These are phyloP conservation scores for Himantopus leucocephalus DNA, from an alignment of 2,113 vertebrate species.

Conservation along the genomic window DNA sequence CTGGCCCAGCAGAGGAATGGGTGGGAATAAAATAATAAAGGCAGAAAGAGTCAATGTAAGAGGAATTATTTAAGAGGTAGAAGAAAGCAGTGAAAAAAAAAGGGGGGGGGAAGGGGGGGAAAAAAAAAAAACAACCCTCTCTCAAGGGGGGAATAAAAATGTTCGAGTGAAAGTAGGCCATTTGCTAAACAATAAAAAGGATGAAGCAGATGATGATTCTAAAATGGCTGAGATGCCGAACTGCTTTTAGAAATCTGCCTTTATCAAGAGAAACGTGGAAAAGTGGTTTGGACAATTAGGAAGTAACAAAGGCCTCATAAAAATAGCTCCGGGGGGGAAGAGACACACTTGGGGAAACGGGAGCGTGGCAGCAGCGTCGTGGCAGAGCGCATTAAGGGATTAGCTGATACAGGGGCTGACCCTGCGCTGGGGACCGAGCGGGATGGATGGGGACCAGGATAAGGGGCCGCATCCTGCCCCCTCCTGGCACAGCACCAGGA, in stretches of 20 bases:
- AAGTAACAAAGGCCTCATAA: slow-evolving; percentile 30
- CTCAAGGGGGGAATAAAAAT: neutral
- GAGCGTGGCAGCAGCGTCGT: neutral
- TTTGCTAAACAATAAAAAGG: slow-evolving; percentile 46
- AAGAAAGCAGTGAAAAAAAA: neutral
- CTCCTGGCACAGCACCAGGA: neutral
- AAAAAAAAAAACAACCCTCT: neutral
- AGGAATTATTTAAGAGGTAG: slow-evolving; percentile 27
- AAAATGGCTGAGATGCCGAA: slow-evolving; percentile 33
- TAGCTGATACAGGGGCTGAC: neutral
- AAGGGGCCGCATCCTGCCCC: accelerated
- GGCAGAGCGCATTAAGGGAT: neutral
- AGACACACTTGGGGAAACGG: neutral
- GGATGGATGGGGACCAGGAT: neutral
- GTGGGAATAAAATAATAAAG: neutral
- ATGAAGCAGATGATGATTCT: slow-evolving; percentile 38
- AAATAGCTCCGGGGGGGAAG: neutral
- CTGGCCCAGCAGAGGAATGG: neutral
- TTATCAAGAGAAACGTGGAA: slow-evolving; percentile 25
- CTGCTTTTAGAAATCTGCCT: slow-evolving; percentile 25
- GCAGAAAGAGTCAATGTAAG: neutral
- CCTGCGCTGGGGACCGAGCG: accelerated
- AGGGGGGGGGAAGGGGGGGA: accelerated
- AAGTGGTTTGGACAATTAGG: slow-evolving; percentile 59
- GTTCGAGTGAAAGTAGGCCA: slow-evolving; percentile 29